A percentile compares a stretch with the other conserved stretches of the same genome.
Conservation (phyloP, 2,888 invertebrate genomes). For the Fragum sueziense region DNA sequence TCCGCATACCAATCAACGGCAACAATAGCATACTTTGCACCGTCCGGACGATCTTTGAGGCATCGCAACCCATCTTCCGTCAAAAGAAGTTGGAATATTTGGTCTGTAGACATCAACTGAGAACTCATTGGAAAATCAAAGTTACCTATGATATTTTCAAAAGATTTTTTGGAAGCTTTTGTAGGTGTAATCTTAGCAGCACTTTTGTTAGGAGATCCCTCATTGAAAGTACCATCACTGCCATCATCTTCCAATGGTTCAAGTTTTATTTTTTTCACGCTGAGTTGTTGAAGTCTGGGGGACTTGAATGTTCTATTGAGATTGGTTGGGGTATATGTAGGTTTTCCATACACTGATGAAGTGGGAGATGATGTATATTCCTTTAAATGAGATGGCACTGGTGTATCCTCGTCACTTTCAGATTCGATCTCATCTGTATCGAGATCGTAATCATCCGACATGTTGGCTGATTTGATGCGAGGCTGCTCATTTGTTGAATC, state of each 20-base stretch:
- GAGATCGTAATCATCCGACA: background rate
- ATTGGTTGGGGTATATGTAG: background rate
- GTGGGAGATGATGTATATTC: background rate
- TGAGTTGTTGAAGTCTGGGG: background rate
- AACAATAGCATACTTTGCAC: background rate
- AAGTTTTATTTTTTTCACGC: background rate
- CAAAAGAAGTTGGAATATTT: background rate
- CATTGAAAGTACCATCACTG: background rate
- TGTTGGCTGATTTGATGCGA: background rate
- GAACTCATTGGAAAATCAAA: background rate
- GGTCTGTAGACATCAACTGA: background rate
- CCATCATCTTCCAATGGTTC: background rate
- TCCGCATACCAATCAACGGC: background rate
- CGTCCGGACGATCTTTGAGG: background rate
- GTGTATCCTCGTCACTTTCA: background rate
- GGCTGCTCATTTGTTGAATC: background rate
- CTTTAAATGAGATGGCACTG: background rate
- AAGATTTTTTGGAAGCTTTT: background rate
- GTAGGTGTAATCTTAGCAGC: background rate
- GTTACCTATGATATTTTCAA: background rate
- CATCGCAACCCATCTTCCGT: background rate
- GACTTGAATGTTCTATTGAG: background rate
- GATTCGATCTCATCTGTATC: background rate
- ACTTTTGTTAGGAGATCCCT: background rate
- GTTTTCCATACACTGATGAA: background rate